These are phyloP conservation scores for Spodoptera littoralis DNA, from an alignment of 2,888 invertebrate species.

Conservation along the genomic window DNA sequence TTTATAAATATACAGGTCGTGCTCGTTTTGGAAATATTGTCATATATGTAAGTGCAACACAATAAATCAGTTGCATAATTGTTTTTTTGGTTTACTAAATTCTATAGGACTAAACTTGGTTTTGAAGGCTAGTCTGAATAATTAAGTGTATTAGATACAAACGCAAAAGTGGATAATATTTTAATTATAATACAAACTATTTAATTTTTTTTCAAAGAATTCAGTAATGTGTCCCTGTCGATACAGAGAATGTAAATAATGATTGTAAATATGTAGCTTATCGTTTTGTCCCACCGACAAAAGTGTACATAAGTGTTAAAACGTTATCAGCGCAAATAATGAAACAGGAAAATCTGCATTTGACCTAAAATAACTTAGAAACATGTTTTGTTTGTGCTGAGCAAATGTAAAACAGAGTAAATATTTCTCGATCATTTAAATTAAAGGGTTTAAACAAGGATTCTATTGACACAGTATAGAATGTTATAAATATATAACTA, in stretches of 20 bases:
- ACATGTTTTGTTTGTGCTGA: slow-evolving; percentile 55
- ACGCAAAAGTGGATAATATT: slow-evolving; percentile 58
- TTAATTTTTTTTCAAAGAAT: slow-evolving; percentile 18
- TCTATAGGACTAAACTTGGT: slow-evolving; percentile 21
- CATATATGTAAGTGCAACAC: slow-evolving; percentile 15
- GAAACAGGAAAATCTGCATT: slow-evolving; percentile 23
- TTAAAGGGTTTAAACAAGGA: slow-evolving; percentile 39
- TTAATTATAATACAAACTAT: slow-evolving; percentile 23
- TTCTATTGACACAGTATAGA: slow-evolving; percentile 34
- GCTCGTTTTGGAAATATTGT: slow-evolving; percentile 39
- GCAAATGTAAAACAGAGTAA: slow-evolving; percentile 40
- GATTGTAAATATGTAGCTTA: slow-evolving; percentile 76
- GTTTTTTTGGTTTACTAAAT: slow-evolving; percentile 11
- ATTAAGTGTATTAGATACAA: slow-evolving; percentile 63
- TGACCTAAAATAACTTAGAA: slow-evolving; percentile 34
- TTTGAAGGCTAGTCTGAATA: slow-evolving; percentile 34
- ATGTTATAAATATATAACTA: slow-evolving; percentile 30
- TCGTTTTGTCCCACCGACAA: slow-evolving; percentile 82
- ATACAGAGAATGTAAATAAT: slow-evolving; percentile 59
- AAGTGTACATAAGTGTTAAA: slow-evolving; percentile 64
- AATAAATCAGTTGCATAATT: slow-evolving; percentile 15
- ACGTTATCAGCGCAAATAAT: slow-evolving; percentile 58
- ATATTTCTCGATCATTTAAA: slow-evolving; percentile 53
- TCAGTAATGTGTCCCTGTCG: slow-evolving; percentile 49
- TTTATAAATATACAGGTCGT: slow-evolving; percentile 61